Percentiles rank a stretch among this genome's conserved stretches.
Conservation (phyloP, 2,797 vertebrate genomes). For the Halcyon leucocephala region DNA sequence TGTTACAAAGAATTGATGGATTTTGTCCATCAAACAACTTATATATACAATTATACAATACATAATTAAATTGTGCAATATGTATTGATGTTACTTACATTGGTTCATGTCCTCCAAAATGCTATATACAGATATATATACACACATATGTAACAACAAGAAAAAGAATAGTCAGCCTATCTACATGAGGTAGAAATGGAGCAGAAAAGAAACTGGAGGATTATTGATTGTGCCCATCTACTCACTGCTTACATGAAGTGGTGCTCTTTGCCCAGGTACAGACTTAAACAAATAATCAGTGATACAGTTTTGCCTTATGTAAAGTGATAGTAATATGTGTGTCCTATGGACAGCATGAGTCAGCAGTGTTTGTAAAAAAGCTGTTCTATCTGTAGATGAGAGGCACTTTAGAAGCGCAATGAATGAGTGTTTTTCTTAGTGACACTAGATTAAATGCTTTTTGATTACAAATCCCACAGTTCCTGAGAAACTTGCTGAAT, state of each 20-base stretch:
- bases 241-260: background rate
- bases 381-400: background rate
- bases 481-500: background rate
- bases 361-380: background rate
- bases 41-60: background rate
- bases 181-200: background rate
- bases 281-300: background rate
- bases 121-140: background rate
- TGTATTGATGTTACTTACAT: background rate
- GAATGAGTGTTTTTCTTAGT: background rate
- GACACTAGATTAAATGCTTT: background rate
- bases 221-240: background rate
- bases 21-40: background rate
- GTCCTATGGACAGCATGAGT: background rate
- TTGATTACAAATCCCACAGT: background rate
- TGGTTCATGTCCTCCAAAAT: background rate
- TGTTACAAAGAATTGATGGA: background rate
- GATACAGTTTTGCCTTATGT: background rate
- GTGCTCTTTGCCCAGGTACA: background rate
- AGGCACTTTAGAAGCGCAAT: background rate
- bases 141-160: background rate
- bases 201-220: background rate
- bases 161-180: background rate
- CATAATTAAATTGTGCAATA: background rate
- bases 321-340: background rate